phyloP scores from a whole-genome alignment of 2,797 vertebrate genomes.

The Arrhamphus sclerolepis region DNA sequence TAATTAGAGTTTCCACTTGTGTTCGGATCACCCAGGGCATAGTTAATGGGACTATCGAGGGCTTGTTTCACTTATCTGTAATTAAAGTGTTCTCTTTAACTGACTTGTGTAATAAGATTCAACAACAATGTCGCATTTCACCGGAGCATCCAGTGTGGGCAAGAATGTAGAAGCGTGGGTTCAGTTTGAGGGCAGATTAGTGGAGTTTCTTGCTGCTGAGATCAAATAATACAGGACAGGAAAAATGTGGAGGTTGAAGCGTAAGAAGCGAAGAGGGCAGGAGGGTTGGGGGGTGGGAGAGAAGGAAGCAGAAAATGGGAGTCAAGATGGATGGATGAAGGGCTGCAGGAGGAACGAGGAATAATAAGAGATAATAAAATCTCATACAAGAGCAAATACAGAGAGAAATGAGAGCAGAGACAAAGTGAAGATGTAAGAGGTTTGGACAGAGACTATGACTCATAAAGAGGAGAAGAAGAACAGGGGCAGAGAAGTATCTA shows the following conservation, averaged over 20 bases:
- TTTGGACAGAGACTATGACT: slow-evolving; percentile 21
- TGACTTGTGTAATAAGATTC: not conserved
- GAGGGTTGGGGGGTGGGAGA: too few relatives aligned
- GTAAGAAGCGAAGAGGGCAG: slow-evolving; percentile 12
- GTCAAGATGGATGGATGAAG: slow-evolving; percentile 11
- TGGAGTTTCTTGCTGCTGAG: slow-evolving; percentile 16
- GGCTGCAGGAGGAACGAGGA: not conserved
- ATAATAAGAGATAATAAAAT: slow-evolving; percentile 11
- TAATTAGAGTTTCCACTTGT: not conserved
- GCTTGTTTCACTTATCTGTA: too few relatives aligned
- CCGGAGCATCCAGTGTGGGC: not conserved
- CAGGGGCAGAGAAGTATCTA: slow-evolving; percentile 3
- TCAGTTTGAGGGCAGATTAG: slow-evolving; percentile 35
- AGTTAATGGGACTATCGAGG: too few relatives aligned
- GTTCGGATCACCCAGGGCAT: not conserved
- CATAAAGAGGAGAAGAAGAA: slow-evolving; percentile 14
- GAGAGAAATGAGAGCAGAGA: slow-evolving; percentile 8
- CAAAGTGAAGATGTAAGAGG: slow-evolving; percentile 24
- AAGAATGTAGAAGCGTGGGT: slow-evolving; percentile 16
- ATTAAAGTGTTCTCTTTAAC: too few relatives aligned
- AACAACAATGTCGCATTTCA: not conserved
- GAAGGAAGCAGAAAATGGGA: slow-evolving; percentile 31
- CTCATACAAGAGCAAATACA: slow-evolving; percentile 3
- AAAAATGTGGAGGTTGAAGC: slow-evolving; percentile 11
- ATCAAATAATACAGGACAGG: slow-evolving; percentile 21